Base-by-base conservation (phyloP, 2,797 vertebrate genomes). In the Falco berigora region DNA sequence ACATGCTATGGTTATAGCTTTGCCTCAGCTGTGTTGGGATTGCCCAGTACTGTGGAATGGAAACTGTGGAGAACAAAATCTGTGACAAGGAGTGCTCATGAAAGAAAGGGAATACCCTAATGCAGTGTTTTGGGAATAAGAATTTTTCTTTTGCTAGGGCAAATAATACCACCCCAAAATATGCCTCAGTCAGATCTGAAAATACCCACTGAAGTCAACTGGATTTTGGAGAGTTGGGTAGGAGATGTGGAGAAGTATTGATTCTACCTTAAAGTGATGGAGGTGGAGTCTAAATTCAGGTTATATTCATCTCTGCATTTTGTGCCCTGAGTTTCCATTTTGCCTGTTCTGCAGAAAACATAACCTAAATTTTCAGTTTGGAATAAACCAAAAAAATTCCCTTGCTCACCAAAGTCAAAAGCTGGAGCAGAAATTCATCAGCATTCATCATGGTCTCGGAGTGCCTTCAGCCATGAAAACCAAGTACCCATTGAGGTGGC, bases 21-120 rank as follows among this genome's bases (percentile, higher is more conserved):
- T 6, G 23, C 75, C 80, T 91, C 92, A 95, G 94, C 94, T 96
- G 71, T 77, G 84, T 1, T 91, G 86, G 81, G 88, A 71, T 92
- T 94, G n/a, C 46, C 7, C 38, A 46, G 15, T 38, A 42, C 38
- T 75, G 63, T 95, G 67, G 59, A 76, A 82, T 89, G 77, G 63
- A 74, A 95, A 64, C 11, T 89, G 34, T 40, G 71, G 68, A 80
- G 52, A 90, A 22, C 21, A 91, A 76, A 82, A 82, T 85, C 55
- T 87, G 52, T 76, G 74, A 67, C 63, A 83, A 73, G 44, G 59
- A 76, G 28, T 6, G 5, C 38, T 93, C 36, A 38, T n/a, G 40
- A 67, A 87, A 74, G 61, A 87, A 82, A 76, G 9, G 1, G 3
- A 94, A 66, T 73, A 59, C 5, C 4, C 18, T 75, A 25, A 18